These are phyloP conservation scores for Knipowitschia caucasica DNA, from an alignment of 2,797 vertebrate genomes.

Conservation along the genomic window DNA sequence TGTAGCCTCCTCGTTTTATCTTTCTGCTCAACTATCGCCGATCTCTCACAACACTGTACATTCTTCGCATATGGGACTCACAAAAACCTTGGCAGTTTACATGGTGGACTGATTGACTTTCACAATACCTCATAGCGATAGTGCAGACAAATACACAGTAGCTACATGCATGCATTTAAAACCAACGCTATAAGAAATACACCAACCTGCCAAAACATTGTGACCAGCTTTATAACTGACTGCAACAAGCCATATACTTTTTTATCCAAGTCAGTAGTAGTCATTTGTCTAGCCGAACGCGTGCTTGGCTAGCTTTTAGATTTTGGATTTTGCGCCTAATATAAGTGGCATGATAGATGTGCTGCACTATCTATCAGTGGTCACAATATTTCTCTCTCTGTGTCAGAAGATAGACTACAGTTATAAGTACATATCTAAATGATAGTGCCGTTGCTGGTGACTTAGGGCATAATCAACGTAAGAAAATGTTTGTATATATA, in stretches of 20 bases:
- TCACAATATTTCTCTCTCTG: conserved; percentile 7
- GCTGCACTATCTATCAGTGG: neutral
- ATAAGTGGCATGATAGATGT: neutral
- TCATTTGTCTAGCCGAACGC: no score
- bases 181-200: conserved; percentile 1
- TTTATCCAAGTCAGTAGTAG: no score
- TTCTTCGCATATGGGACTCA: conserved; percentile 25
- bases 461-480: conserved; percentile 16
- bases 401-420: conserved; percentile 20
- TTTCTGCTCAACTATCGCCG: conserved; percentile 30
- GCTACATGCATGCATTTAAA: conserved; percentile 20
- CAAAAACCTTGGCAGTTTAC: conserved; percentile 26
- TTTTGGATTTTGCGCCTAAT: no score
- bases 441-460: conserved; percentile 19
- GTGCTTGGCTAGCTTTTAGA: no score
- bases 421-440: conserved; percentile 33
- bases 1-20: conserved; percentile 23
- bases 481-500: no score
- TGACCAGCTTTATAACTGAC: neutral
- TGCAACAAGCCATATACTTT: no score
- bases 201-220: neutral
- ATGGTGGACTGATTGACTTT: conserved; percentile 34
- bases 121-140: conserved; percentile 29
- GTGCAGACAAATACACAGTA: conserved; percentile 20
- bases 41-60: conserved; percentile 26